Base-by-base conservation (phyloP, 2,797 vertebrate species). In the Vireo griseus region DNA sequence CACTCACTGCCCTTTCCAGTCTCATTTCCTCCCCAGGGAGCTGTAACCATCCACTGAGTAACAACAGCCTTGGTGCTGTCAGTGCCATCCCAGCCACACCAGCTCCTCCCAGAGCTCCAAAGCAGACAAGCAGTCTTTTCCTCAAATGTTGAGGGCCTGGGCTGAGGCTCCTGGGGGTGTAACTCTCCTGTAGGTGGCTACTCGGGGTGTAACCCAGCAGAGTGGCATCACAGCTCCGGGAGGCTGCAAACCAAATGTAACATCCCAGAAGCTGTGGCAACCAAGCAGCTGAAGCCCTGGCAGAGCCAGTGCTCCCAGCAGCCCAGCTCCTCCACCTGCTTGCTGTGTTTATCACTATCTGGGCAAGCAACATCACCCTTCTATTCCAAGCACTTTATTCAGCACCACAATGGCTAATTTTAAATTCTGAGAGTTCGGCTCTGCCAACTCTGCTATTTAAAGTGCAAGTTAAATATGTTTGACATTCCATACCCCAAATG, bases 201-300 rank as follows among this genome's bases (percentile, higher is more conserved):
- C 35, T 42, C 2, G 0, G 16, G 58, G 31, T 31, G 48, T 1
- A 9, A 51, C 1, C 48, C 81, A 45, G 62, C 16, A 39, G 19
- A 47, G 65, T 0, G 0, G 3, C 54, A 15, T 3, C 8, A 2
- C 16, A n/a, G 26, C 39, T 51, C 51, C 7, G 0, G 4, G 44
- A 57, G 31, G 44, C 0, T 51, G 47, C 37, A 79, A 62, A 19
- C 21, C 62, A 52, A 39, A 66, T 0, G 0, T 1, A 47, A 24
- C 29, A 42, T 13, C 76, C 54, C 48, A 18, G 77, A 28, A 74
- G 48, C 75, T 50, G 63, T 17, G 9, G n/a, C 52, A 77, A 35
- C 3, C 40, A 6, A 28, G 71, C 47, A 77, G 75, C 78, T 57
- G 48, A 67, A 77, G 17, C 7, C 26, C 29, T 2, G 10, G 75